Evolutionary conservation across 2,888 invertebrate species (phyloP), one percentile per base, ranked within the genome.

Genomic region (Dynastes hyllus): DNA sequence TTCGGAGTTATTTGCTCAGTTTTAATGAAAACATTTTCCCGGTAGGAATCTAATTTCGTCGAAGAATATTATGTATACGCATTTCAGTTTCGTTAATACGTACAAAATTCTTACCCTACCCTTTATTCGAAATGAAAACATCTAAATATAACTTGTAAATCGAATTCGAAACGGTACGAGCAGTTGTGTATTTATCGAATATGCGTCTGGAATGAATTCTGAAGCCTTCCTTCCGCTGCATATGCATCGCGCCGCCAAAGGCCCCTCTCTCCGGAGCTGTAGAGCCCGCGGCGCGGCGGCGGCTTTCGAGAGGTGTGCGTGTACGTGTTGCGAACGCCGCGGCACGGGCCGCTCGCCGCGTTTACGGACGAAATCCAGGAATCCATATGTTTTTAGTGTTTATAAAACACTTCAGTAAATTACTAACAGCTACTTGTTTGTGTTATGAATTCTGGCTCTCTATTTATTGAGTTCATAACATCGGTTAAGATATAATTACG

Each of bases 321-420:
- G 32, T 37, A 5, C 32, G 32, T 37, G 32, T 37, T 37, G 32
- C 32, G 32, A 5, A 37, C 45, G 45, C 8, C 45, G 45, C 45
- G 45, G 45, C 45, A 45, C 45, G 45, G 45, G 45, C 45, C 45
- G 45, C 45, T 45, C 55, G 53, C 32, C 5, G 71, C 58, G 73
- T 58, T 73, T 58, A 81, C 82, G 84, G 87, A 87, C 86, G 86
- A 86, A 85, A 87, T 86, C 87, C 87, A 88, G 88, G 87, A 88
- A 85, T 87, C 86, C 87, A 86, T 86, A 87, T 87, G 87, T 88
- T 87, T 87, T 86, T 86, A 84, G 80, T 87, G 87, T 88, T 88
- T 88, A 88, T 87, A 84, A 87, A 88, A 88, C 88, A 88, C 87
- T 87, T 87, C 88, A 87, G 67, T 84, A 84, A 84, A 86, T 86